Percentiles rank a stretch among this genome's conserved stretches.
Evolutionary conservation across 2,797 vertebrate species (phyloP).

Genomic region (Lerista edwardsae): DNA sequence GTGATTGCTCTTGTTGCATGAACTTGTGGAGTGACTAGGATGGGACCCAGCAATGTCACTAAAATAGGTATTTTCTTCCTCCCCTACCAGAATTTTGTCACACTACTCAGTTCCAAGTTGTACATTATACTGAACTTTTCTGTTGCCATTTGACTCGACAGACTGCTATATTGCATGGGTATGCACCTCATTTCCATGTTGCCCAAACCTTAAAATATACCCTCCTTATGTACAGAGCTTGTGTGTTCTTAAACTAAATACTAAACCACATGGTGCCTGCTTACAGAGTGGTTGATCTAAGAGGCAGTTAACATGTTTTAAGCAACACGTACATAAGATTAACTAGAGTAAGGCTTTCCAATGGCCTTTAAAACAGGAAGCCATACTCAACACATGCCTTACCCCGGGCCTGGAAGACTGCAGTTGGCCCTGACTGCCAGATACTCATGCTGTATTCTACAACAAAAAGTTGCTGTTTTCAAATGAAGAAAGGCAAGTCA

Average conservation of each 20-base stretch:
- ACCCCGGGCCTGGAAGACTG: too few species aligned
- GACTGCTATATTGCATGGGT: slow-evolving; percentile 40
- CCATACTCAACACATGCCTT: too few species aligned
- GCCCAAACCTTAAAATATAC: slow-evolving; percentile 31
- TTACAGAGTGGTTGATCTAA: too few species aligned
- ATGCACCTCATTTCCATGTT: slow-evolving; percentile 29
- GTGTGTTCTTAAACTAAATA: slow-evolving; percentile 18
- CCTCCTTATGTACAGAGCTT: slow-evolving; percentile 30
- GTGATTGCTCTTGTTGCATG: slow-evolving; percentile 52
- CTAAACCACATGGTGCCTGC: too few species aligned
- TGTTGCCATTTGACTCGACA: slow-evolving; percentile 32
- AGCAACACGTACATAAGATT: too few species aligned
- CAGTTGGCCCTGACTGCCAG: too few species aligned
- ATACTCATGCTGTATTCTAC: too few species aligned
- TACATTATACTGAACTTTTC: slow-evolving; percentile 29
- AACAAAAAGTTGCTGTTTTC: too few species aligned
- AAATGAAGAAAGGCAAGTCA: too few species aligned
- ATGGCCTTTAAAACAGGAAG: too few species aligned
- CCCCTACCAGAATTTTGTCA: slow-evolving; percentile 7
- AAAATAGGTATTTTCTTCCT: background rate
- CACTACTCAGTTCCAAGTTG: slow-evolving; percentile 27
- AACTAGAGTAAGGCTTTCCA: too few species aligned
- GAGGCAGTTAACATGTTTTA: too few species aligned
- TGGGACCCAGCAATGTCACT: slow-evolving; percentile 34
- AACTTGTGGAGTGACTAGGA: slow-evolving; percentile 28